phyloP scores from a whole-genome alignment of 1,140 invertebrate species.

The Drosophila insularis region DNA sequence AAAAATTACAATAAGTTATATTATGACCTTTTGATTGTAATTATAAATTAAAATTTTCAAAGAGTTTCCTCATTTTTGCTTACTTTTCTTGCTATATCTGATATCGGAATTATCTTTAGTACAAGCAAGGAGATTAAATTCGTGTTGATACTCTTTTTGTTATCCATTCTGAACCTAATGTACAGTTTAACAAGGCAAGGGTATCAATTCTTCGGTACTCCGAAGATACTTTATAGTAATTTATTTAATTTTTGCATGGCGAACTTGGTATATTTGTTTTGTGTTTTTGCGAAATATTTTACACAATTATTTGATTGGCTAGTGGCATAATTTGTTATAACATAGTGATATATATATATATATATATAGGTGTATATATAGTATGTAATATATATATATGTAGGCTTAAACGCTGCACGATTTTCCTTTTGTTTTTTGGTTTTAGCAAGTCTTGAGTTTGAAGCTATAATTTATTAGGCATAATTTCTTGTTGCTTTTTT shows the following conservation, averaged over 20 bases:
- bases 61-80: no score
- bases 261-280: slow-evolving; percentile 12
- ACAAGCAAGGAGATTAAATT: background rate
- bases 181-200: background rate
- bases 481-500: slow-evolving; percentile 51
- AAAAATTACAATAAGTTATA: no score
- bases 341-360: slow-evolving; percentile 70
- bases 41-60: background rate
- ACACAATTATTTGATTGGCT: slow-evolving; percentile 78
- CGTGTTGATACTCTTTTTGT: background rate
- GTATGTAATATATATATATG: slow-evolving; percentile 44
- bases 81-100: background rate
- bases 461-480: slow-evolving; percentile 76
- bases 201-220: background rate
- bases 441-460: slow-evolving; percentile 76
- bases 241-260: slow-evolving; percentile 13
- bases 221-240: background rate
- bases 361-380: slow-evolving; percentile 42
- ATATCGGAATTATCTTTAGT: no score
- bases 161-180: no score
- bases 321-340: slow-evolving; percentile 72
- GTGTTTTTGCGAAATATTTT: slow-evolving; percentile 67
- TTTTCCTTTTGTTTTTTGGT: slow-evolving; percentile 32
- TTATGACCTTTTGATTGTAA: no score
- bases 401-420: slow-evolving; percentile 53